Conservation (phyloP, 1,140 invertebrate genomes). For the Pantala flavescens region DNA sequence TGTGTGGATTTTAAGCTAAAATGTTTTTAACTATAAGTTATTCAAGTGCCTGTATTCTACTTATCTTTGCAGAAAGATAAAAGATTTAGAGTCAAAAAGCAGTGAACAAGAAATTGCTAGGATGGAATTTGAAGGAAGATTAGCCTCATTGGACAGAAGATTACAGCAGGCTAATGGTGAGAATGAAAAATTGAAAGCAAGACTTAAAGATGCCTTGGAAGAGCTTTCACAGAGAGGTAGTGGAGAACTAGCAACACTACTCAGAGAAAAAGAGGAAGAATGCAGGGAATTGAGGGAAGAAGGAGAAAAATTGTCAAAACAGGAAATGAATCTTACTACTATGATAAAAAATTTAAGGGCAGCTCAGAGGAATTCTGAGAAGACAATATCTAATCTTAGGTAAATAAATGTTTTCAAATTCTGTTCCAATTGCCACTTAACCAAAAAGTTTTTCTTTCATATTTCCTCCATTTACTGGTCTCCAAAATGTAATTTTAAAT, state of each 20-base stretch:
- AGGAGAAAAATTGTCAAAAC: conserved; percentile 90
- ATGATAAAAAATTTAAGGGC: conserved; percentile 85
- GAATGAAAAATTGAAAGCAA: conserved; percentile 66
- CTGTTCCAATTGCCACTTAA: no score
- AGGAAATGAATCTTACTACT: conserved; percentile 82
- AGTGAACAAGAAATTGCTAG: conserved; percentile 41
- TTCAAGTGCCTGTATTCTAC: neutral
- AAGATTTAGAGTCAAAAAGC: conserved; percentile 47
- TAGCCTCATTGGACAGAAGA: conserved; percentile 80
- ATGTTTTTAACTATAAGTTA: no score
- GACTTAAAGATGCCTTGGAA: conserved; percentile 63
- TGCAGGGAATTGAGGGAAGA: conserved; percentile 82
- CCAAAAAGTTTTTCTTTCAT: no score
- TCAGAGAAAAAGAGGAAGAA: conserved; percentile 73
- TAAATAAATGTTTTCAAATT: no score
- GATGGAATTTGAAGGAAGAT: conserved; percentile 33
- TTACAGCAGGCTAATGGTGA: conserved; percentile 81
- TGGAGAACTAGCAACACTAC: conserved; percentile 51
- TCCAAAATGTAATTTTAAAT: no score
- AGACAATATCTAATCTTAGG: conserved; percentile 69
- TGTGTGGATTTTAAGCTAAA: no score
- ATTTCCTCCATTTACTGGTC: no score
- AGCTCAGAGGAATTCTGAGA: conserved; percentile 59
- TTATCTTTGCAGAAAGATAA: conserved; percentile 26
- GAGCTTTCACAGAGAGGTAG: conserved; percentile 50